Evolutionary conservation across 1,140 invertebrate genomes (phyloP).

Genomic region (Drosophila biarmipes): DNA sequence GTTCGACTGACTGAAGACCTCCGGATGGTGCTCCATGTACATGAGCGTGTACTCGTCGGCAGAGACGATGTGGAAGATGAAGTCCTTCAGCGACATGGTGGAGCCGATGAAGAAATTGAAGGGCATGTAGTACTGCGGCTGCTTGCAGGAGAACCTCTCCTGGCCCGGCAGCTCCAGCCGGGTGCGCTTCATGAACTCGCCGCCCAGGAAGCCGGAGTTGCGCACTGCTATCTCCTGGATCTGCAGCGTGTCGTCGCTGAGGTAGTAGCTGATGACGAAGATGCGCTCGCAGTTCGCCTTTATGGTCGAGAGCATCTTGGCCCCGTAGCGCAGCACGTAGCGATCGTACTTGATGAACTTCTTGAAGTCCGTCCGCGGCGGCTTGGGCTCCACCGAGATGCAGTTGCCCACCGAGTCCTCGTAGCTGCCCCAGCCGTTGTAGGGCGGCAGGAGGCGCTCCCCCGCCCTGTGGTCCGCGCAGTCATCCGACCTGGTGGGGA

Average conservation of each 20-base stretch:
- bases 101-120: slow-evolving; percentile 93
- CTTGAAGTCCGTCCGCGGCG: slow-evolving; percentile 90
- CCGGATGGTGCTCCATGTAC: slow-evolving; percentile 93
- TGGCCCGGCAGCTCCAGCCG: slow-evolving; percentile 91
- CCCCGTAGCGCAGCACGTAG: slow-evolving; percentile 91
- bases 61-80: slow-evolving; percentile 90
- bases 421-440: slow-evolving; percentile 94
- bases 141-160: slow-evolving; percentile 87
- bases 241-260: slow-evolving; percentile 93
- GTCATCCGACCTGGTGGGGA: slow-evolving; percentile 81
- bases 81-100: slow-evolving; percentile 89
- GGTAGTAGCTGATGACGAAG: slow-evolving; percentile 93
- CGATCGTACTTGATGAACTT: slow-evolving; percentile 92
- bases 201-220: slow-evolving; percentile 90
- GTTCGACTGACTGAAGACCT: slow-evolving; percentile 90
- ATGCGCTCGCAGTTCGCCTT: slow-evolving; percentile 88
- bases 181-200: slow-evolving; percentile 88
- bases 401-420: slow-evolving; percentile 95
- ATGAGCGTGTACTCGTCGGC: slow-evolving; percentile 94
- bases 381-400: slow-evolving; percentile 90
- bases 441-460: slow-evolving; percentile 89
- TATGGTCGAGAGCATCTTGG: slow-evolving; percentile 90
- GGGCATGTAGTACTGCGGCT: slow-evolving; percentile 90
- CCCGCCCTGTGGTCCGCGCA: slow-evolving; percentile 57
- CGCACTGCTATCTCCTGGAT: slow-evolving; percentile 91